These are phyloP conservation scores for Ancistrus triradiatus DNA, from an alignment of 2,113 vertebrate genomes.

Conservation along the genomic window DNA sequence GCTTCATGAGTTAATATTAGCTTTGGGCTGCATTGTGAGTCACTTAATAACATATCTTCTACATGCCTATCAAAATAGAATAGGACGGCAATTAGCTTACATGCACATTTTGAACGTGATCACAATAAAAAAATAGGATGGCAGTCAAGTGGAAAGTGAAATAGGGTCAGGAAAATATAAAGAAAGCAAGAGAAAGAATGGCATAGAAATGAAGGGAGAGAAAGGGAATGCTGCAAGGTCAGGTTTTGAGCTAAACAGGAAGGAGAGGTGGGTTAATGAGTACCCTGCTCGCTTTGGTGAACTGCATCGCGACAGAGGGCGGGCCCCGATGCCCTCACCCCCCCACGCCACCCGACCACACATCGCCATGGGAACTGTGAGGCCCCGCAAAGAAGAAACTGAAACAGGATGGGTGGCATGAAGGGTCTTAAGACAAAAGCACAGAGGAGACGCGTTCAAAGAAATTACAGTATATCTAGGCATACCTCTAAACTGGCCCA, in stretches of 20 bases:
- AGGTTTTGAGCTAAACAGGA: constrained; percentile 64
- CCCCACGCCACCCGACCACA: constrained; percentile 55
- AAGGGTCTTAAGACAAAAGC: constrained; percentile 24
- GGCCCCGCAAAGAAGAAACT: constrained; percentile 56
- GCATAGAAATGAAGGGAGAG: not conserved
- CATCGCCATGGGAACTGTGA: constrained; percentile 71
- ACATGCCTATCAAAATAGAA: too few species aligned
- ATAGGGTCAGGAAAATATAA: not conserved
- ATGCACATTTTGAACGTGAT: not conserved
- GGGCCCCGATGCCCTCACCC: constrained; percentile 62
- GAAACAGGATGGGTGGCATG: constrained; percentile 6
- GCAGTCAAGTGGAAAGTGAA: not conserved
- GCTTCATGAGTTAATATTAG: not conserved
- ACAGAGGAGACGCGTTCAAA: constrained; percentile 31
- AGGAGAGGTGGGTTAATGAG: constrained; percentile 68
- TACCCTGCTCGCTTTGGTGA: constrained; percentile 56
- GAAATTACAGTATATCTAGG: not conserved
- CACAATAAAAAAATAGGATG: not conserved
- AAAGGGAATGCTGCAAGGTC: constrained; percentile 1
- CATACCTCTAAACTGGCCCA: not conserved
- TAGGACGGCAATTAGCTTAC: not conserved
- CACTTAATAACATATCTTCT: not conserved
- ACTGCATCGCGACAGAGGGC: constrained; percentile 28
- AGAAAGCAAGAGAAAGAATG: not conserved
- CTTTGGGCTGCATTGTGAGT: not conserved